Evolutionary conservation across 2,888 invertebrate genomes (phyloP).

Genomic region (Polymixis lichenea): DNA sequence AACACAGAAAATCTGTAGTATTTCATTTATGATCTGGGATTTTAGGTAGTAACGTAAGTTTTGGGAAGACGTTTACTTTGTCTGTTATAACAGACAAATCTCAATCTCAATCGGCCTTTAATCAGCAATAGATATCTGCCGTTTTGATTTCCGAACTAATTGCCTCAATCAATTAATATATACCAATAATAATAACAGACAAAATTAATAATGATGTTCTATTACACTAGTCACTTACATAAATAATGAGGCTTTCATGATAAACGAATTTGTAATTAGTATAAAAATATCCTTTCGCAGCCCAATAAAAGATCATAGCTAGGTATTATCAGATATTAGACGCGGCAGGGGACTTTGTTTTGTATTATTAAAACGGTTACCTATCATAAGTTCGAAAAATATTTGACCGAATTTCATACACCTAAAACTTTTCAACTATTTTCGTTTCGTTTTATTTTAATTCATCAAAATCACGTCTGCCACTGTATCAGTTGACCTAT

Average conservation of each 20-base stretch:
- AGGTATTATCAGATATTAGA: background rate
- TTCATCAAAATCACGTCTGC: no score
- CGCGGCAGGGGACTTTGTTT: no score
- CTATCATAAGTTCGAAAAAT: no score
- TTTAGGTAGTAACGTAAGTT: background rate
- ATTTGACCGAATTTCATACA: no score
- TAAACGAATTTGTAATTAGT: background rate
- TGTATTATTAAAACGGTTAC: no score
- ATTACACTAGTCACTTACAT: background rate
- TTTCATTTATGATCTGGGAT: background rate
- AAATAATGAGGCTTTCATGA: background rate
- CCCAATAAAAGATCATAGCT: background rate
- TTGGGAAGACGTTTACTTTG: background rate
- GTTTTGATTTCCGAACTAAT: slow-evolving; percentile 13
- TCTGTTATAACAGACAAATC: no score
- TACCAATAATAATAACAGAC: slow-evolving; percentile 1
- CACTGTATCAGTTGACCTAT: no score
- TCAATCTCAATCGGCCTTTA: background rate
- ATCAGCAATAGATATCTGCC: slow-evolving; percentile 13
- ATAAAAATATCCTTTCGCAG: no score
- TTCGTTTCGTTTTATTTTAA: no score
- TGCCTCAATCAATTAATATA: slow-evolving; percentile 13
- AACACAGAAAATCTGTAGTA: background rate
- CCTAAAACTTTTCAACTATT: no score
- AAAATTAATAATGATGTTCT: background rate